Conservation (phyloP, 2,797 vertebrate species). For the Lacerta bilineata region DNA sequence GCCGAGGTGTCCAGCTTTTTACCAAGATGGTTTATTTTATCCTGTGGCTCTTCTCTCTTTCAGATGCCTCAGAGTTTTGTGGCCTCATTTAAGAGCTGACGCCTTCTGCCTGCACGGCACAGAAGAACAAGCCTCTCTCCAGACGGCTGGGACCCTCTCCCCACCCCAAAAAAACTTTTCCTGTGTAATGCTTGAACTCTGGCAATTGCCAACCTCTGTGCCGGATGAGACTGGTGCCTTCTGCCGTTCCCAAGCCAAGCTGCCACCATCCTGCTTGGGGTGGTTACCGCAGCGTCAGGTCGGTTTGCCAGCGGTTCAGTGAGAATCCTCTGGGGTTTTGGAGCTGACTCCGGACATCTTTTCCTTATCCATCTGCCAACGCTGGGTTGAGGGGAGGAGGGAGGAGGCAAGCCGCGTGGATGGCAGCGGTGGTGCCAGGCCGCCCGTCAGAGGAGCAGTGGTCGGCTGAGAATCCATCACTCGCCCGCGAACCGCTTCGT, state of each 20-base stretch:
- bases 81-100: neutral
- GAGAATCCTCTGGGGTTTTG: neutral
- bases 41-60: too few species aligned
- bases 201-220: neutral
- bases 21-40: neutral
- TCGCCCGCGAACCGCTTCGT: neutral
- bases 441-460: neutral
- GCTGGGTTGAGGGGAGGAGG: neutral
- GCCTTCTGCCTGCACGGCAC: neutral
- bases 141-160: neutral
- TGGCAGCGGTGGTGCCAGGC: neutral
- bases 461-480: neutral
- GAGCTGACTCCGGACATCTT: neutral
- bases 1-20: rapidly evolving
- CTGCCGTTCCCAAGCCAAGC: too few species aligned
- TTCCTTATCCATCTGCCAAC: neutral
- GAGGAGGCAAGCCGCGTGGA: neutral
- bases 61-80: neutral
- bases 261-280: neutral
- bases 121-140: neutral
- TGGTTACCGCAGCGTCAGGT: neutral
- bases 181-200: neutral
- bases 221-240: neutral
- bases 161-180: neutral
- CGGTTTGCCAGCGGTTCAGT: neutral